These are phyloP conservation scores for Sebastes taczanowskii DNA, from an alignment of 2,797 vertebrate genomes.

Conservation along the genomic window DNA sequence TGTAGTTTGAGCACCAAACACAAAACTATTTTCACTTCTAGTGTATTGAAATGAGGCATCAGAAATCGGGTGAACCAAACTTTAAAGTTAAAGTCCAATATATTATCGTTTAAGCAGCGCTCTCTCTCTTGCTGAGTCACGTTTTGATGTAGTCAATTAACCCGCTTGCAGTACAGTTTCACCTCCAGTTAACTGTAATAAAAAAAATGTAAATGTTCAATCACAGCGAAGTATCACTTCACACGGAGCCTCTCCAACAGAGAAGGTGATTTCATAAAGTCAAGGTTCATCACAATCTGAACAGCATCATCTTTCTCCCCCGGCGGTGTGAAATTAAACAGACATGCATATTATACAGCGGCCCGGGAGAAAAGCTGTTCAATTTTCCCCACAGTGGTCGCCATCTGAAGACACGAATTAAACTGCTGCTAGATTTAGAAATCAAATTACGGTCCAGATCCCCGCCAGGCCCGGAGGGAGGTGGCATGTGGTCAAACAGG, in stretches of 20 bases:
- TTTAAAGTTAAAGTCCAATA: background rate
- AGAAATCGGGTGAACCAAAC: background rate
- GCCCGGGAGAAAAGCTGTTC: conserved; percentile 48
- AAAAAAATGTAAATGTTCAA: conserved; percentile 4
- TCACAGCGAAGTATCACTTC: conserved; percentile 26
- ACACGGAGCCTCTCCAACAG: conserved; percentile 1
- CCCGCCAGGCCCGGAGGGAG: conserved; percentile 29
- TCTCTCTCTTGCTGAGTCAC: background rate
- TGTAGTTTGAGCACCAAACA: background rate
- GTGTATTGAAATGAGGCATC: background rate
- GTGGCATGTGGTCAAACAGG: conserved; percentile 53
- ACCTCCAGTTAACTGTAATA: background rate
- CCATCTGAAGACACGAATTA: conserved; percentile 61
- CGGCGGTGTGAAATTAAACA: conserved; percentile 65
- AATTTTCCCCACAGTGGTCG: conserved; percentile 56
- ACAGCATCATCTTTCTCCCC: conserved; percentile 38
- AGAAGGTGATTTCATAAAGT: conserved; percentile 50
- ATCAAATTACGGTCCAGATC: conserved; percentile 54
- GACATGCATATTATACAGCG: conserved; percentile 56
- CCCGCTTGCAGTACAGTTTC: background rate
- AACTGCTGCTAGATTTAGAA: conserved; percentile 64
- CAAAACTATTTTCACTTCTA: background rate
- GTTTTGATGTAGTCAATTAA: too few species aligned
- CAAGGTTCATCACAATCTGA: conserved; percentile 52
- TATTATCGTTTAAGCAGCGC: background rate